Percentiles rank a stretch among this genome's conserved stretches.
These are phyloP conservation scores for Oryzias dopingdopingensis DNA, from an alignment of 2,797 vertebrate species.

Conservation along the genomic window DNA sequence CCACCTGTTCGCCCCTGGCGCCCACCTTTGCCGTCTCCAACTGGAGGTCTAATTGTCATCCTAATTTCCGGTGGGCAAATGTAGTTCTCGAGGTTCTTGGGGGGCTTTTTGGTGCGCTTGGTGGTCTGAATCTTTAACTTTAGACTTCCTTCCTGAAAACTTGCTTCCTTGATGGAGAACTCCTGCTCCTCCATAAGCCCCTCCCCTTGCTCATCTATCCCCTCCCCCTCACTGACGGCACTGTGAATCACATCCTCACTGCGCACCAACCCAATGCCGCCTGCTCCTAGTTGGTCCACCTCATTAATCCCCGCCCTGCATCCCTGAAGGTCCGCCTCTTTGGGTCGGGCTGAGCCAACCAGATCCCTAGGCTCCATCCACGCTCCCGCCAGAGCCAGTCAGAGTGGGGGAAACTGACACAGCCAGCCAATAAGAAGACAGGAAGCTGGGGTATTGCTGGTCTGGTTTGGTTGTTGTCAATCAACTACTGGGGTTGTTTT, in stretches of 20 bases:
- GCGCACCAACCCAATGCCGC: constrained; percentile 44
- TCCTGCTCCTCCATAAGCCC: constrained; percentile 87
- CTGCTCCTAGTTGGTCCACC: constrained; percentile 64
- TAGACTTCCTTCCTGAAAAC: constrained; percentile 96
- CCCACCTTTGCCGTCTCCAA: constrained; percentile 87
- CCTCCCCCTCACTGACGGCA: constrained; percentile 76
- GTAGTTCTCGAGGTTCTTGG: constrained; percentile 98
- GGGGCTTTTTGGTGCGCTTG: constrained; percentile 96
- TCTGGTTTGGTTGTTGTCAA: constrained; percentile 44
- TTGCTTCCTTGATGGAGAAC: constrained; percentile 99
- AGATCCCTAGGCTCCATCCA: constrained; percentile 95
- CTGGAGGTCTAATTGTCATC: constrained; percentile 94
- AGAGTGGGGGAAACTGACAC: constrained; percentile 69
- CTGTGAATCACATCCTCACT: constrained; percentile 65
- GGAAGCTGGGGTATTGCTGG: constrained; percentile 46
- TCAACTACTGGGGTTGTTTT: constrained; percentile 69
- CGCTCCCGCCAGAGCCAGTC: constrained; percentile 73
- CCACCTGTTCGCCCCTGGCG: constrained; percentile 75
- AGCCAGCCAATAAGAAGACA: constrained; percentile 64
- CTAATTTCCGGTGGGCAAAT: constrained; percentile 98
- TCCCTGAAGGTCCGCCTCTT: constrained; percentile 81
- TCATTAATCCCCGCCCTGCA: constrained; percentile 81
- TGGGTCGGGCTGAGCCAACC: constrained; percentile 84
- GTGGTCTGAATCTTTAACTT: constrained; percentile 99
- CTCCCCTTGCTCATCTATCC: constrained; percentile 88